Conservation (phyloP, 2,888 invertebrate genomes). For the Calameuta pallipes region DNA sequence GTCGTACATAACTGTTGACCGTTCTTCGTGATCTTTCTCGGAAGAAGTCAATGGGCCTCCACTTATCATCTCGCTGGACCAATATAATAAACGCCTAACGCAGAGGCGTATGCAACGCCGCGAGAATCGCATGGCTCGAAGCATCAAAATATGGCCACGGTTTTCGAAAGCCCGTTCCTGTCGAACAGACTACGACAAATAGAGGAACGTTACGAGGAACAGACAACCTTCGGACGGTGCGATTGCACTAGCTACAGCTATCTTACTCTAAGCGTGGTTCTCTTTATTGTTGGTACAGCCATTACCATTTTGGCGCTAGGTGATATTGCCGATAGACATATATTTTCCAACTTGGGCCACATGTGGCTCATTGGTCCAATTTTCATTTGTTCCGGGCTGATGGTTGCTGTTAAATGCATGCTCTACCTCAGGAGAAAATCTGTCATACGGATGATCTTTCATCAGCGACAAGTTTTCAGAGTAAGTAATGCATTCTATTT, state of each 20-base stretch:
- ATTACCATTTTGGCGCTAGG: constrained; percentile 75
- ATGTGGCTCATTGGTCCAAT: constrained; percentile 78
- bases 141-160: constrained; percentile 70
- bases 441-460: constrained; percentile 74
- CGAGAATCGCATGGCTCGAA: constrained; percentile 33
- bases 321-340: constrained; percentile 71
- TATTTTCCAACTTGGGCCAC: constrained; percentile 73
- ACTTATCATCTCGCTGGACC: too few relatives aligned
- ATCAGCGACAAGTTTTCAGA: constrained; percentile 73
- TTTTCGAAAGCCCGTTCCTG: constrained; percentile 73
- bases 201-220: constrained; percentile 72
- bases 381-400: constrained; percentile 76
- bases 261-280: constrained; percentile 72
- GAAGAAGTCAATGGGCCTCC: too few relatives aligned
- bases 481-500: constrained; percentile 61
- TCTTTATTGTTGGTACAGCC: constrained; percentile 74
- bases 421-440: constrained; percentile 75
- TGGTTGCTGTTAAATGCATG: constrained; percentile 78
- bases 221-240: constrained; percentile 72
- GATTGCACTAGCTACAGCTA: constrained; percentile 77
- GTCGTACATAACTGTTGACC: too few relatives aligned
- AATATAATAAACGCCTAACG: too few relatives aligned
- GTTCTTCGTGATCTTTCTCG: too few relatives aligned
- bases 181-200: constrained; percentile 72
- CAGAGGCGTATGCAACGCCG: neutral